A percentile compares a stretch with the other conserved stretches of the same genome.
phyloP scores from a whole-genome alignment of 92 coral and sea anemone genomes.

The Phymanthus crucifer region DNA sequence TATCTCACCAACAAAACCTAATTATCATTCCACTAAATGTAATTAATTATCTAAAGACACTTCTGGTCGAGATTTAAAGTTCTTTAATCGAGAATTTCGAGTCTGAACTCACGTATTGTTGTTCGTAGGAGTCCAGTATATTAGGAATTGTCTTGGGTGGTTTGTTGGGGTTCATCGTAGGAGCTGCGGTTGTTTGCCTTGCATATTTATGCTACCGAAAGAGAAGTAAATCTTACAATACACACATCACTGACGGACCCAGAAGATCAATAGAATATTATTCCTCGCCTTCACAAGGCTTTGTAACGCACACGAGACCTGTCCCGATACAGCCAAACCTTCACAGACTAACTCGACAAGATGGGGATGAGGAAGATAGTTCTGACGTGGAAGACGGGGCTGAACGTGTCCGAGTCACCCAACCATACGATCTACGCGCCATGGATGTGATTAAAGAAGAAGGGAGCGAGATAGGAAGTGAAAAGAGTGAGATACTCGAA shows the following conservation, averaged over 20 bases:
- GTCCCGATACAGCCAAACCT: slow-evolving; percentile 80
- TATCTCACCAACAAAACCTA: background rate
- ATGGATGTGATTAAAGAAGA: slow-evolving; percentile 49
- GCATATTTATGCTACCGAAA: slow-evolving; percentile 48
- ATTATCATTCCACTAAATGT: slow-evolving; percentile 6
- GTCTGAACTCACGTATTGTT: background rate
- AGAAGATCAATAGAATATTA: slow-evolving; percentile 69
- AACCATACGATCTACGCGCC: slow-evolving; percentile 56
- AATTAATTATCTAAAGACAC: background rate
- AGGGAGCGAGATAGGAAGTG: slow-evolving; percentile 27
- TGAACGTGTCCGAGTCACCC: slow-evolving; percentile 62
- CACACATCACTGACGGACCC: slow-evolving; percentile 26
- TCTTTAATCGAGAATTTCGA: background rate
- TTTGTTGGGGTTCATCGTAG: slow-evolving; percentile 73
- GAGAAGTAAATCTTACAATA: slow-evolving; percentile 53
- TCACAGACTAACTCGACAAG: slow-evolving; percentile 57
- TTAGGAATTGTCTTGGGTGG: slow-evolving; percentile 78
- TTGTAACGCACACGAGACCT: slow-evolving; percentile 65
- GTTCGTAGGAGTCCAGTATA: slow-evolving; percentile 56
- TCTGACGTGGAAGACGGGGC: slow-evolving; percentile 47
- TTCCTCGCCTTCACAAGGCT: slow-evolving; percentile 46
- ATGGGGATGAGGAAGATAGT: slow-evolving; percentile 49
- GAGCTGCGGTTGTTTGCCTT: slow-evolving; percentile 62
- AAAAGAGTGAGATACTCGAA: slow-evolving; percentile 8
- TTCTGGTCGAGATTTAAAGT: slow-evolving; percentile 1